These are phyloP conservation scores for Heliconius eleuchia DNA, from an alignment of 1,140 invertebrate species.

Conservation along the genomic window DNA sequence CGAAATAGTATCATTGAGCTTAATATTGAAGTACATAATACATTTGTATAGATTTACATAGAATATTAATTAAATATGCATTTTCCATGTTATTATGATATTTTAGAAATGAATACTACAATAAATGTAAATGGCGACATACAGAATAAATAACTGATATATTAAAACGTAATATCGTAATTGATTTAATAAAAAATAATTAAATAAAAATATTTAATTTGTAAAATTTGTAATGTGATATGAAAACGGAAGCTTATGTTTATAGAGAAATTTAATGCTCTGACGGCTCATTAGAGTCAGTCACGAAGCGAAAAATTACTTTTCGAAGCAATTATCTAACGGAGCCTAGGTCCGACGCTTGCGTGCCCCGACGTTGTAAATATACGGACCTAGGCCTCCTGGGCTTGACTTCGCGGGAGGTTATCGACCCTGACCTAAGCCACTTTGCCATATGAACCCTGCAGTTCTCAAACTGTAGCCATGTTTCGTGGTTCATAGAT, in stretches of 20 bases:
- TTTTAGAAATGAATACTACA: not conserved
- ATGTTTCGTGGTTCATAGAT: not conserved
- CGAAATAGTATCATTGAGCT: not conserved
- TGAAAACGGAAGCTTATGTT: conserved; percentile 19
- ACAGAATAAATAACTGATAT: not conserved
- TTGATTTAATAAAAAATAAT: not conserved
- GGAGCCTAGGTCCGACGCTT: conserved; percentile 41
- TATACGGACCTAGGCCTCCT: conserved; percentile 33
- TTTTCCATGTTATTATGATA: not conserved
- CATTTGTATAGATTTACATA: not conserved
- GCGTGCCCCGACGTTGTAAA: conserved; percentile 40
- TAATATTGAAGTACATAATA: conserved; percentile 1
- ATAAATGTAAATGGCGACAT: not conserved
- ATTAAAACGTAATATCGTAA: not conserved
- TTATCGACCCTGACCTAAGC: conserved; percentile 69
- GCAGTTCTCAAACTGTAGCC: conserved; percentile 25
- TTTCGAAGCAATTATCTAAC: conserved; percentile 39
- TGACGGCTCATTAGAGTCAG: conserved; percentile 31
- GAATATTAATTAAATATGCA: not conserved
- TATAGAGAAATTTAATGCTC: conserved; percentile 28
- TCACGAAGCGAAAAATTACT: conserved; percentile 38
- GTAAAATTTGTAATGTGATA: conserved; percentile 11
- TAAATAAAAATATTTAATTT: conserved; percentile 8
- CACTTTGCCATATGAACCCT: conserved; percentile 63
- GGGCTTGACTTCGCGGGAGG: conserved; percentile 32